Conservation (phyloP, 2,113 vertebrate species). For the Ochotona curzoniae region DNA sequence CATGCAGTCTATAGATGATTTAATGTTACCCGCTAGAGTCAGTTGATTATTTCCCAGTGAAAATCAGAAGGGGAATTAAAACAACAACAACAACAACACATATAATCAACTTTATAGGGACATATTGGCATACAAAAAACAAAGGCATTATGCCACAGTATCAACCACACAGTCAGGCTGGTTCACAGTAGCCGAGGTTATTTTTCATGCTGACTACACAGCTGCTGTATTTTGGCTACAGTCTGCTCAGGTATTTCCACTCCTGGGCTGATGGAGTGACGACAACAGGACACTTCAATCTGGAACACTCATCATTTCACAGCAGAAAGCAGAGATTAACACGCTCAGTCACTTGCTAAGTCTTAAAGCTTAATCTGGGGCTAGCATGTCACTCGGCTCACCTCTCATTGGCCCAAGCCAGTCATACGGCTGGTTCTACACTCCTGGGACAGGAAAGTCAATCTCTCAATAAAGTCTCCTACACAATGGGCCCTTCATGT, state of each 20-base stretch:
- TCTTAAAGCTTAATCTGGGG: conserved; percentile 3
- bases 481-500: background rate
- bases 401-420: background rate
- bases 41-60: background rate
- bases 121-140: background rate
- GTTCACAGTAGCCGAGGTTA: background rate
- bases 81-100: background rate
- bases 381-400: background rate
- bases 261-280: background rate
- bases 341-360: background rate
- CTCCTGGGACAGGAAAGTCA: background rate
- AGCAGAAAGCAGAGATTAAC: conserved; percentile 1
- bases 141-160: background rate
- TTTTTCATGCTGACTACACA: background rate
- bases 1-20: background rate
- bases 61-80: background rate
- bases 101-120: background rate
- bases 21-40: background rate
- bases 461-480: background rate
- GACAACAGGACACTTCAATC: background rate
- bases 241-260: background rate
- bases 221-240: background rate
- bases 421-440: background rate
- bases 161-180: background rate
- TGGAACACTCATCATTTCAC: background rate